A percentile compares a stretch with the other conserved stretches of the same genome.
These are phyloP conservation scores for Scotopteryx bipunctaria DNA, from an alignment of 2,888 invertebrate species.

Conservation along the genomic window DNA sequence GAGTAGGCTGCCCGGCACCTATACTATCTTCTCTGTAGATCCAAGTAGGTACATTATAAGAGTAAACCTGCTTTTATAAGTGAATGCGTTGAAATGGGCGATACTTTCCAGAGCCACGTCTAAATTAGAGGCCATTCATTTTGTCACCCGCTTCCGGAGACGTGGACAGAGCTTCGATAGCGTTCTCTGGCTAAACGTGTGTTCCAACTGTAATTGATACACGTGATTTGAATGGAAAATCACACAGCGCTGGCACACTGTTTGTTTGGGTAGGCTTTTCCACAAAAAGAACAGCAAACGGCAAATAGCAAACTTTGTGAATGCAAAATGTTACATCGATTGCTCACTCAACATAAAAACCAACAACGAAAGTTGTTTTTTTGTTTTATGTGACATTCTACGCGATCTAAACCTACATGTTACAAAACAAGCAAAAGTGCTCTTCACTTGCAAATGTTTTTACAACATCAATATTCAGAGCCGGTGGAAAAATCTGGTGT, in stretches of 20 bases:
- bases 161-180: slow-evolving; percentile 36
- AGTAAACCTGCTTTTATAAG: slow-evolving; percentile 1
- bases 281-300: background rate
- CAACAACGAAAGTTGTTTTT: too few relatives aligned
- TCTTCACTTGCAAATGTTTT: slow-evolving; percentile 48
- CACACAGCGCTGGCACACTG: slow-evolving; percentile 4
- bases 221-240: slow-evolving; percentile 20
- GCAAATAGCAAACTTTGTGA: background rate
- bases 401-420: too few relatives aligned
- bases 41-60: too few relatives aligned
- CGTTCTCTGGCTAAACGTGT: slow-evolving; percentile 35
- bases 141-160: slow-evolving; percentile 45
- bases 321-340: background rate
- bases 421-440: slow-evolving; percentile 42
- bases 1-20: too few relatives aligned
- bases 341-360: slow-evolving; percentile 12
- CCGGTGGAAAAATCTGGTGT: slow-evolving; percentile 63
- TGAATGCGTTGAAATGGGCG: slow-evolving; percentile 34
- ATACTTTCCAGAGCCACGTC: slow-evolving; percentile 48
- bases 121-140: slow-evolving; percentile 58
- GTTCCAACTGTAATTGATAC: slow-evolving; percentile 28
- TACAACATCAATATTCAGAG: slow-evolving; percentile 71
- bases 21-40: too few relatives aligned
- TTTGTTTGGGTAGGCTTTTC: slow-evolving; percentile 1
- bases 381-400: too few relatives aligned